Percentiles rank a stretch among this genome's conserved stretches.
phyloP scores from a whole-genome alignment of 2,113 vertebrate species.

The Parotia lawesii region DNA sequence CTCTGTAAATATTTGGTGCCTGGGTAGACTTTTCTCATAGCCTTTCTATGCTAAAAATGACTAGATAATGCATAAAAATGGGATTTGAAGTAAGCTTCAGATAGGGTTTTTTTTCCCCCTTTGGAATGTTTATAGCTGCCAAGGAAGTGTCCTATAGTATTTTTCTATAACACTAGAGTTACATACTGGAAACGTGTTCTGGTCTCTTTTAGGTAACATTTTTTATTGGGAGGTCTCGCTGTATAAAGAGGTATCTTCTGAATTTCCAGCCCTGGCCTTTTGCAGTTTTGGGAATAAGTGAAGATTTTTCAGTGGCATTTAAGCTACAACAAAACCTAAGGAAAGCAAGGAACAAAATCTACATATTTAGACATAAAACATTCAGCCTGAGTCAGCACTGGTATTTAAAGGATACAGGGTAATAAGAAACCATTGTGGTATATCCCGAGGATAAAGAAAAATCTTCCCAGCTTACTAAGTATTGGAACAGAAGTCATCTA shows the following conservation, averaged over 20 bases:
- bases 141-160: not conserved
- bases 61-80: not conserved
- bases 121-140: not conserved
- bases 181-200: not conserved
- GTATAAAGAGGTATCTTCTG: not conserved
- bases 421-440: not conserved
- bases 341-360: not conserved
- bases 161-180: not conserved
- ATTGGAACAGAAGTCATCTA: not conserved
- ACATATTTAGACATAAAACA: not conserved
- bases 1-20: not conserved
- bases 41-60: not conserved
- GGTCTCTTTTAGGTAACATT: not conserved
- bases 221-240: not conserved
- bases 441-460: not conserved
- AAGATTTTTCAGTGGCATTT: not conserved
- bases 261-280: not conserved
- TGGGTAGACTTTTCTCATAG: not conserved
- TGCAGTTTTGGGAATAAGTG: not conserved
- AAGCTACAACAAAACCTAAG: not conserved
- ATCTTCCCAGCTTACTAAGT: not conserved
- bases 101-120: accelerated
- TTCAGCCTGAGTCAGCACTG: not conserved
- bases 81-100: not conserved
- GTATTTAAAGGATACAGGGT: not conserved